Evolutionary conservation across 1,140 invertebrate genomes (phyloP), one percentile per base, ranked within the genome.

Genomic region (Drosophila nigrodunni): DNA sequence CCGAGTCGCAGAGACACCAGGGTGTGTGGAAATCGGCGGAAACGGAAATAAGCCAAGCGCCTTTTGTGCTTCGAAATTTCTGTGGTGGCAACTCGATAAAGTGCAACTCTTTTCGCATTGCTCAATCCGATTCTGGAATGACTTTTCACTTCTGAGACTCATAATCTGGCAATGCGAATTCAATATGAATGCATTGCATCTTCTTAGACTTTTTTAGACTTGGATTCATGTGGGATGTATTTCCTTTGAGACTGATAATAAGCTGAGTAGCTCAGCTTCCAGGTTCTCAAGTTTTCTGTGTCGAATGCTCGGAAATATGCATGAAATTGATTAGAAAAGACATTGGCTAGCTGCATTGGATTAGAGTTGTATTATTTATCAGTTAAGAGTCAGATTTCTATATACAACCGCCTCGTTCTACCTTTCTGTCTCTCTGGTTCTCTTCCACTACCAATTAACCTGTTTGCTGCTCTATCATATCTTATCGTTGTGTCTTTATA

Each of bases 21-120:
- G 37, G 43, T 35, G 7, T n/a, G 46, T 9, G 25, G 34, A 82
- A 82, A 82, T 81, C 81, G 78, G 47, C 80, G 80, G 80, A 85
- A 83, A 59, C 77, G 80, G 80, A 83, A 83, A 83, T 85, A 83
- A 83, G 80, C 68, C 73, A 83, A 83, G 80, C 80, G 73, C 80
- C 73, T 80, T 82, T 74, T 65, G 68, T 65, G 64, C 73, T 69
- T 61, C 60, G 43, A 57, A 52, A 57, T 41, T 57, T 25, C 18
- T n/a, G 50, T 41, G 35, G 54, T 25, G 21, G 15, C 37, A 57
- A 35, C 52, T 39, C 13, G 7, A 55, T 55, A 55, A 39, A 39
- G 8, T 46, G 58, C 15, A 18, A 18, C 25, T 60, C 13, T 35
- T 18, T 25, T 47, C 15, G 1, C 21, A 30, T 47, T 46, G 21